Conservation (phyloP, 2,113 vertebrate genomes). For the Channa maculata region DNA sequence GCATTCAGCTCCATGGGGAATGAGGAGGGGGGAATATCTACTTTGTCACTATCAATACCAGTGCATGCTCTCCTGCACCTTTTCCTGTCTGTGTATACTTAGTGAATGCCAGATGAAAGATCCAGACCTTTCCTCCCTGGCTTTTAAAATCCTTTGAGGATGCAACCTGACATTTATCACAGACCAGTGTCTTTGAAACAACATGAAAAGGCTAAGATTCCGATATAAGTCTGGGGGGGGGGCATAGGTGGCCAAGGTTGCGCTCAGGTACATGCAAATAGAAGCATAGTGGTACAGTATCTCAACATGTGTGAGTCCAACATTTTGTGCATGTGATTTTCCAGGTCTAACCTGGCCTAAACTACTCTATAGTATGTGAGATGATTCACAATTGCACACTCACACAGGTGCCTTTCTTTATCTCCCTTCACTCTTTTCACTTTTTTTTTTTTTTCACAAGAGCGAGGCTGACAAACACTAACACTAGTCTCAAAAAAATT, state of each 20-base stretch:
- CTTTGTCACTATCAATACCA: slow-evolving; percentile 57
- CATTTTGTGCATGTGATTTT: too few species aligned
- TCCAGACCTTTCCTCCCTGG: slow-evolving; percentile 66
- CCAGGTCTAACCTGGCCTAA: too few species aligned
- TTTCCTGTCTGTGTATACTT: slow-evolving; percentile 65
- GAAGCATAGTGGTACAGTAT: neutral
- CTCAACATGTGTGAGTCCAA: neutral
- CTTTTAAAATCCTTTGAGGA: slow-evolving; percentile 77
- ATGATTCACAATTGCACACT: too few species aligned
- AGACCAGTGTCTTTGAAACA: slow-evolving; percentile 69
- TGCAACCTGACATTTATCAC: slow-evolving; percentile 70
- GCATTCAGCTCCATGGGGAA: slow-evolving; percentile 40
- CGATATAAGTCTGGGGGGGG: neutral
- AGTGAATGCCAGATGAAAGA: slow-evolving; percentile 75
- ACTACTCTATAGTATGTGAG: too few species aligned
- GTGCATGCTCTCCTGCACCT: slow-evolving; percentile 41
- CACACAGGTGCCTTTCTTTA: too few species aligned
- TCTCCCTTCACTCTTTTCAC: slow-evolving; percentile 2
- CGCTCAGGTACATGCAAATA: slow-evolving; percentile 1
- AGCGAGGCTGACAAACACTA: too few species aligned
- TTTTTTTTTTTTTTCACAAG: too few species aligned
- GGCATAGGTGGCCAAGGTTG: slow-evolving; percentile 2
- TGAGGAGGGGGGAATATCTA: slow-evolving; percentile 2
- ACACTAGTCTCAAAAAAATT: too few species aligned
- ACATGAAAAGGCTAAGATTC: slow-evolving; percentile 74